These are phyloP conservation scores for Pontoporia blainvillei DNA, from an alignment of 2,113 vertebrate genomes.

Conservation along the genomic window DNA sequence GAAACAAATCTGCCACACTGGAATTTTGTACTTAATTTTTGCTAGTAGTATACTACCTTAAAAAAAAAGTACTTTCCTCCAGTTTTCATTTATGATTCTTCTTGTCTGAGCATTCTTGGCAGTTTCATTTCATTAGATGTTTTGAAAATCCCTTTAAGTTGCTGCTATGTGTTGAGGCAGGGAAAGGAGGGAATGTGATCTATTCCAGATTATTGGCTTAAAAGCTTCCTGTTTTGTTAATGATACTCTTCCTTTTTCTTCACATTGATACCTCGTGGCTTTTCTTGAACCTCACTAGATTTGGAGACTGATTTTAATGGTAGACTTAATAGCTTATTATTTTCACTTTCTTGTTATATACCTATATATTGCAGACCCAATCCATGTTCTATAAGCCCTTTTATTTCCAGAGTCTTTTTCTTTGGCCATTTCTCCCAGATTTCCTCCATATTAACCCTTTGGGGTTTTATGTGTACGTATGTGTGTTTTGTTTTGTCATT, in stretches of 20 bases:
- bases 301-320: background rate
- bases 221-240: slow-evolving; percentile 41
- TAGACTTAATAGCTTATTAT: slow-evolving; percentile 13
- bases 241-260: slow-evolving; percentile 21
- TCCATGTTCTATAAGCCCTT: background rate
- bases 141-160: slow-evolving; percentile 61
- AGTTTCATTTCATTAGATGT: slow-evolving; percentile 60
- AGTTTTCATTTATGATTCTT: slow-evolving; percentile 46
- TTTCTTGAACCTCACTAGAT: background rate
- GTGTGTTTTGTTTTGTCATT: background rate
- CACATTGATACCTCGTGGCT: background rate
- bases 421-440: background rate
- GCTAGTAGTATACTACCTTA: background rate
- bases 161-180: slow-evolving; percentile 21
- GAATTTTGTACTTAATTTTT: slow-evolving; percentile 39
- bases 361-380: background rate
- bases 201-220: slow-evolving; percentile 40
- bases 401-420: background rate
- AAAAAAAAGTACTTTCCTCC: background rate
- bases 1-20: background rate
- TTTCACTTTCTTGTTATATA: slow-evolving; percentile 25
- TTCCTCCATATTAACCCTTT: background rate
- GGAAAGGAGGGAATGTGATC: background rate
- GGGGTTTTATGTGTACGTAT: background rate
- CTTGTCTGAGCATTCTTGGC: slow-evolving; percentile 47